Percentiles rank a stretch among this genome's conserved stretches.
These are phyloP conservation scores for Paedocypris sp. DNA, from an alignment of 2,113 vertebrate species.

Conservation along the genomic window DNA sequence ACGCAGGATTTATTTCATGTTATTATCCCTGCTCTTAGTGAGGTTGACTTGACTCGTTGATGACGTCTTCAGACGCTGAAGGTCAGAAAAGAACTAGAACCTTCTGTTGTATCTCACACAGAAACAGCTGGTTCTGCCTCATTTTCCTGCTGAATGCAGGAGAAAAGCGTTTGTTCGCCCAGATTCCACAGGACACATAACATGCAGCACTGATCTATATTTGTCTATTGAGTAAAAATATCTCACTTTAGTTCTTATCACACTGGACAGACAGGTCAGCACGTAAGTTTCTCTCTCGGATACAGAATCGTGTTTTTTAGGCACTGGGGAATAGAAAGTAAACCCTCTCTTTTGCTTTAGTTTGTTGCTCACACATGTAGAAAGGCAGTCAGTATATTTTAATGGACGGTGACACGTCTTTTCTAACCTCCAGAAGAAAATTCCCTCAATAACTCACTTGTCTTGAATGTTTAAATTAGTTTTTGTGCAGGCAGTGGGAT, in stretches of 20 bases:
- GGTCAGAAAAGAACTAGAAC: constrained; percentile 8
- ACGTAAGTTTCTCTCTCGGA: too few species aligned
- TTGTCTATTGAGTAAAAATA: not conserved
- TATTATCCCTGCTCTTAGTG: too few species aligned
- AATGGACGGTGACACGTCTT: too few species aligned
- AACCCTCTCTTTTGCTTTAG: too few species aligned
- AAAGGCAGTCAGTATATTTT: too few species aligned
- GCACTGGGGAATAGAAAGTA: too few species aligned
- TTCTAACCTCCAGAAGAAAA: too few species aligned
- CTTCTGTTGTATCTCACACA: constrained; percentile 6
- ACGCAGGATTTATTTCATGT: too few species aligned
- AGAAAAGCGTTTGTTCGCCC: not conserved
- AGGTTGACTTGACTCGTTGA: too few species aligned
- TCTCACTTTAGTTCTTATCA: not conserved
- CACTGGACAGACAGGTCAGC: not conserved
- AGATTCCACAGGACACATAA: not conserved
- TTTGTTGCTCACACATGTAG: too few species aligned
- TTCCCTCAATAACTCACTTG: not conserved
- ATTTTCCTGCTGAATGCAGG: not conserved
- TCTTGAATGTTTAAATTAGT: not conserved
- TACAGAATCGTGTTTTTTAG: too few species aligned
- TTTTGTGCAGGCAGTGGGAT: not conserved
- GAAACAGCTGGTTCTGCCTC: constrained; percentile 29
- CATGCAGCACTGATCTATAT: not conserved
- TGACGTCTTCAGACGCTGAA: not conserved